phyloP scores from a whole-genome alignment of 2,113 vertebrate species.

The mouse (Mus musculus) region DNA sequence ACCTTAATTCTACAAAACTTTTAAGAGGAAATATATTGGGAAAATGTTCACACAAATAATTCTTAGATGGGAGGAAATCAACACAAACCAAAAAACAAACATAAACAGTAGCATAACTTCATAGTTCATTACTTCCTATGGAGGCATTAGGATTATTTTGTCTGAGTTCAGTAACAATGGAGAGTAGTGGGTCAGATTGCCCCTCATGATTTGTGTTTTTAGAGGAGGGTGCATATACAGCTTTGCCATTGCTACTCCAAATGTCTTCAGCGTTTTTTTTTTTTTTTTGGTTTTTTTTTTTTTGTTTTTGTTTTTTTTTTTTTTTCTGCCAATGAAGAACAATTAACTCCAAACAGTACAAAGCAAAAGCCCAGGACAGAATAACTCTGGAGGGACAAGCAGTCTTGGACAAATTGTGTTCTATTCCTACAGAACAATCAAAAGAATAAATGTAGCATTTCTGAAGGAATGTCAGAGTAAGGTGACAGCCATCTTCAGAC shows the following conservation, averaged over 20 bases:
- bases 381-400: neutral
- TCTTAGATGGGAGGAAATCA: neutral
- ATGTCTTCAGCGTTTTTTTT: neutral
- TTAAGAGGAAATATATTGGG: neutral
- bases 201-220: neutral
- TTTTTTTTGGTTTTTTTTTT: no score
- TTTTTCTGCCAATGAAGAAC: neutral
- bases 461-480: neutral
- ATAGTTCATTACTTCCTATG: neutral
- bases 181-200: neutral
- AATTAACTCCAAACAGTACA: neutral
- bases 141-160: neutral
- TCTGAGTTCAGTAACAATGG: neutral
- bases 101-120: neutral
- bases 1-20: neutral
- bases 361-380: neutral
- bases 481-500: neutral
- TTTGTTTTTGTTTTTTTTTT: no score
- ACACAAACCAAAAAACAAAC: neutral
- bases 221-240: neutral
- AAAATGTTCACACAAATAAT: neutral
- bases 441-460: neutral
- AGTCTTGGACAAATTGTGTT: neutral
- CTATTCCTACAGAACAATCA: neutral
- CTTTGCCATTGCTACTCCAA: neutral